phyloP scores from a whole-genome alignment of 2,797 vertebrate species.

The Aulostomus chinensis region DNA sequence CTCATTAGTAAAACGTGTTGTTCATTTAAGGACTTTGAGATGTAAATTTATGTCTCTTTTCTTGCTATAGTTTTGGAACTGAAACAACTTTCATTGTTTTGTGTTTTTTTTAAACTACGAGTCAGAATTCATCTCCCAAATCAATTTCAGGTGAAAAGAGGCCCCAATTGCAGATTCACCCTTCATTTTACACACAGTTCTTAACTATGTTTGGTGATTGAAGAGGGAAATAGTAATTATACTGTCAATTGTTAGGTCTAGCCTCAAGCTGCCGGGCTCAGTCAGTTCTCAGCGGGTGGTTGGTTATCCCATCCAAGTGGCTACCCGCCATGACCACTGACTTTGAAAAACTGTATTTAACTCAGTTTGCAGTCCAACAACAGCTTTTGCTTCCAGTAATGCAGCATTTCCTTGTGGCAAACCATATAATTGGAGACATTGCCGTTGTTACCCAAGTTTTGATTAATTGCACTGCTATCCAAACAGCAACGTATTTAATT shows the following conservation, averaged over 20 bases:
- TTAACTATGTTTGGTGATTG: slow-evolving; percentile 4
- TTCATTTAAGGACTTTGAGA: too few species aligned
- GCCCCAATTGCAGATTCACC: slow-evolving; percentile 7
- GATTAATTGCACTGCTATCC: neutral
- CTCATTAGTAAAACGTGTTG: too few species aligned
- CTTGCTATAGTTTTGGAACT: too few species aligned
- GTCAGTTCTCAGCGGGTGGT: slow-evolving; percentile 11
- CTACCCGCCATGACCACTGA: neutral
- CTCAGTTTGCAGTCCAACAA: slow-evolving; percentile 9
- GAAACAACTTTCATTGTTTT: neutral
- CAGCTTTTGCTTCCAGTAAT: neutral
- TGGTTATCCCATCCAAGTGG: slow-evolving; percentile 7
- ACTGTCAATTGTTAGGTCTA: slow-evolving; percentile 11
- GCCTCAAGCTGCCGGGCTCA: slow-evolving; percentile 18
- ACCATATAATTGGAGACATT: neutral
- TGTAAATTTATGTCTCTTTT: too few species aligned
- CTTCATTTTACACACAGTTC: slow-evolving; percentile 9
- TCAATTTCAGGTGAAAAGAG: slow-evolving; percentile 1
- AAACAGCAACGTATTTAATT: too few species aligned
- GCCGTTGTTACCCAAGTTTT: neutral
- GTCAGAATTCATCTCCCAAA: neutral
- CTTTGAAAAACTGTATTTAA: slow-evolving; percentile 11
- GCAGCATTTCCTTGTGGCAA: neutral
- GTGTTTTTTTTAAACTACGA: neutral
- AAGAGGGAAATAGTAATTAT: slow-evolving; percentile 22